A percentile compares a stretch with the other conserved stretches of the same genome.
Evolutionary conservation across 2,888 invertebrate species (phyloP).

Genomic region (Encarsia formosa): DNA sequence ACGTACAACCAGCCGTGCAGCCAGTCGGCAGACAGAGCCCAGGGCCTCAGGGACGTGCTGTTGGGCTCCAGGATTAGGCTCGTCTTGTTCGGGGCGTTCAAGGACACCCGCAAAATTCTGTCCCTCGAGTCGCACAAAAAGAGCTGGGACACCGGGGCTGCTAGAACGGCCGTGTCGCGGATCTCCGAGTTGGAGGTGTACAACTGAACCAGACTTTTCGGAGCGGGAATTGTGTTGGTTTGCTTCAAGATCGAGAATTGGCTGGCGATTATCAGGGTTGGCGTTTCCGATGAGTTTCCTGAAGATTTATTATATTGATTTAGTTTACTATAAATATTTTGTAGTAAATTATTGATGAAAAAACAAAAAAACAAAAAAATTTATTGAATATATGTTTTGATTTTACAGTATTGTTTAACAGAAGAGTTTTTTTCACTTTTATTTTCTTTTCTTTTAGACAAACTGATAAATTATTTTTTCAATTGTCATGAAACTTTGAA

Average conservation of each 20-base stretch:
- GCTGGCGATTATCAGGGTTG: constrained; percentile 67
- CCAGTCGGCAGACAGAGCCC: constrained; percentile 83
- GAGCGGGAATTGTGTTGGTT: constrained; percentile 31
- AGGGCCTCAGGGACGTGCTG: constrained; percentile 62
- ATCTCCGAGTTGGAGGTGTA: constrained; percentile 31
- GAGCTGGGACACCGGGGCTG: constrained; percentile 63
- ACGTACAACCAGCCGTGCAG: constrained; percentile 79
- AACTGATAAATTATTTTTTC: too few relatives aligned
- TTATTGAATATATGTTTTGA: not conserved
- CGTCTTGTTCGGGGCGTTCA: constrained; percentile 49
- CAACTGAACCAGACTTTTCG: not conserved
- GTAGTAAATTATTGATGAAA: too few relatives aligned
- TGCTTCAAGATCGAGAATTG: constrained; percentile 66
- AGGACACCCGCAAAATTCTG: constrained; percentile 56
- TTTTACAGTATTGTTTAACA: not conserved
- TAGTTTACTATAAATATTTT: not conserved
- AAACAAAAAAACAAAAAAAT: not conserved
- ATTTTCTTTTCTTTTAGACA: too few relatives aligned
- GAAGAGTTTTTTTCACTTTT: not conserved
- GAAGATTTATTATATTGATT: constrained; percentile 35
- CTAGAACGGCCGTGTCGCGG: constrained; percentile 72
- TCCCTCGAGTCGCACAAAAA: constrained; percentile 75
- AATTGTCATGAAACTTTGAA: too few relatives aligned
- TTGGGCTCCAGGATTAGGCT: constrained; percentile 48
- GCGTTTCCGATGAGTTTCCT: constrained; percentile 67